These are phyloP conservation scores for Botia kubotai DNA, from an alignment of 2,797 vertebrate species.

Conservation along the genomic window DNA sequence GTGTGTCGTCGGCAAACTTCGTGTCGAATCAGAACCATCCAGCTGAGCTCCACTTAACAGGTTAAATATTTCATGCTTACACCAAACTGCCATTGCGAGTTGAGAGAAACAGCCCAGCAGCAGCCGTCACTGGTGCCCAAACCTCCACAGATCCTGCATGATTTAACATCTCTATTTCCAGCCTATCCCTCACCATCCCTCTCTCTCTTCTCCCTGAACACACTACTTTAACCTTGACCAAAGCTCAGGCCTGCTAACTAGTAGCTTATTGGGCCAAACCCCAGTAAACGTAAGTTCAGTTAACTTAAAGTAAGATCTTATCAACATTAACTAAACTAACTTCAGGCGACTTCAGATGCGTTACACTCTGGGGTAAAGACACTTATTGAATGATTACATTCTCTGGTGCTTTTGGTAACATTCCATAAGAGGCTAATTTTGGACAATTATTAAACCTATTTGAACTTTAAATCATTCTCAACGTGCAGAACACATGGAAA, in stretches of 20 bases:
- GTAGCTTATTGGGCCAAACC: background rate
- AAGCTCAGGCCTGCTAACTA: background rate
- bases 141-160: conserved; percentile 46
- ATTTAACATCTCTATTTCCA: conserved; percentile 40
- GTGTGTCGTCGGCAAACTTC: conserved; percentile 38
- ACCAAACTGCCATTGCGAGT: conserved; percentile 50
- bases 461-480: background rate
- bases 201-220: background rate
- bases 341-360: background rate
- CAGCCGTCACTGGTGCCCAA: conserved; percentile 7
- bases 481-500: background rate
- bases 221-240: background rate
- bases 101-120: conserved; percentile 31
- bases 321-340: no score
- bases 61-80: conserved; percentile 58
- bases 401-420: background rate
- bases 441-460: no score
- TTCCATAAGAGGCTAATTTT: no score
- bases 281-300: background rate
- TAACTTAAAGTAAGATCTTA: background rate
- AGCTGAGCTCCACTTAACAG: conserved; percentile 51
- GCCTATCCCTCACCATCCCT: background rate
- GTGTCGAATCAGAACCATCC: conserved; percentile 46
- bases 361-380: background rate
- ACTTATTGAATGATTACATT: background rate